Evolutionary conservation across 2,113 vertebrate species (phyloP).

Genomic region (Fregata magnificens): DNA sequence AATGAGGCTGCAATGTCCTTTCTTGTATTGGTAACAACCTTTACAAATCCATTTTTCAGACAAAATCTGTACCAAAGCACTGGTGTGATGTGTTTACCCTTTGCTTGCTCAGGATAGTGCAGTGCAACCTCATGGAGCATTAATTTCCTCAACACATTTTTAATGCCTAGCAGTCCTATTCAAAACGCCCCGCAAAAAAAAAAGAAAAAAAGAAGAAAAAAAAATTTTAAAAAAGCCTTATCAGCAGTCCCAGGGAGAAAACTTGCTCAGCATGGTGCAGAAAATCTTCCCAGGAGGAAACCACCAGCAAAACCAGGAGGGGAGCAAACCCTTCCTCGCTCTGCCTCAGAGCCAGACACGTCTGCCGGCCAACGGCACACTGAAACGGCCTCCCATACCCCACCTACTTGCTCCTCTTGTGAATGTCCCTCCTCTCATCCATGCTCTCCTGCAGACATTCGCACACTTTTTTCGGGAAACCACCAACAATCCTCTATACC

Average conservation of each 20-base stretch:
- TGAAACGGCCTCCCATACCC: fast-evolving
- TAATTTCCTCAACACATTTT: background rate
- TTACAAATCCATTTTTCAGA: background rate
- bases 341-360: background rate
- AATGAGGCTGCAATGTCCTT: background rate
- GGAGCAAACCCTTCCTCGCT: background rate
- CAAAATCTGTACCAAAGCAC: background rate
- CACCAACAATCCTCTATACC: background rate
- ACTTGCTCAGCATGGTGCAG: background rate
- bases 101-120: background rate
- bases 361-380: background rate
- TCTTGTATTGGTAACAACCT: background rate
- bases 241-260: background rate
- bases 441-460: background rate
- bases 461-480: background rate
- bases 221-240: background rate
- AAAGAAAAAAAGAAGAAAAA: background rate
- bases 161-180: background rate
- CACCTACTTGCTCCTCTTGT: background rate
- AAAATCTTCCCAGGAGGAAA: background rate
- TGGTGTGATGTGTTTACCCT: background rate
- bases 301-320: background rate
- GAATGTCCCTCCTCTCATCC: background rate
- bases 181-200: background rate
- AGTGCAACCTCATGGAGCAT: background rate